Percentiles rank a stretch among this genome's conserved stretches.
These are phyloP conservation scores for Germaria angustata DNA, from an alignment of 2,888 invertebrate species.

Conservation along the genomic window DNA sequence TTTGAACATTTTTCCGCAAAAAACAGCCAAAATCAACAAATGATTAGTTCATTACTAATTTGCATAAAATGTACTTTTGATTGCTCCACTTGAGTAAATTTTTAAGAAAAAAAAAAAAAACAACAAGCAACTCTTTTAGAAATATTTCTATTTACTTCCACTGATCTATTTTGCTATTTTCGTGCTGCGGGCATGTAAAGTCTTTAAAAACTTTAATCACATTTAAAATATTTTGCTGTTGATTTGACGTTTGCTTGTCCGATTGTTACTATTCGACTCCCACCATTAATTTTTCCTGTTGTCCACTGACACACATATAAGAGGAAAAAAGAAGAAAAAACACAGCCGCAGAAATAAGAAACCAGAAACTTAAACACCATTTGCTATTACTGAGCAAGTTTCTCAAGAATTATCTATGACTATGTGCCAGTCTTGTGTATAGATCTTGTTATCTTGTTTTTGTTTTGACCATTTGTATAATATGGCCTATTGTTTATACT, in stretches of 20 bases:
- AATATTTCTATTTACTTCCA: neutral
- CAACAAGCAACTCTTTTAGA: neutral
- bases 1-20: conserved; percentile 22
- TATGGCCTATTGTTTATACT: conserved; percentile 44
- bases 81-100: conserved; percentile 56
- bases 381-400: conserved; percentile 56
- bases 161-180: neutral
- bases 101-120: conserved; percentile 8
- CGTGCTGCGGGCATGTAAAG: neutral
- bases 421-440: conserved; percentile 10
- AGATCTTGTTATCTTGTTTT: conserved; percentile 39
- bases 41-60: conserved; percentile 55
- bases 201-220: neutral
- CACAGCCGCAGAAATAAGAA: neutral
- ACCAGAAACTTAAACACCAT: neutral
- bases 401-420: neutral
- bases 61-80: conserved; percentile 47
- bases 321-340: neutral
- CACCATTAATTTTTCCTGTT: conserved; percentile 60
- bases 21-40: neutral
- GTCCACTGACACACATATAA: conserved; percentile 20
- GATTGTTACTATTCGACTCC: conserved; percentile 43
- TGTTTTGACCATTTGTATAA: conserved; percentile 28
- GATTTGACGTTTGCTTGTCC: conserved; percentile 16
- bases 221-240: conserved; percentile 42